Evolutionary conservation across 2,888 invertebrate genomes (phyloP).

Genomic region (Myopa testacea): DNA sequence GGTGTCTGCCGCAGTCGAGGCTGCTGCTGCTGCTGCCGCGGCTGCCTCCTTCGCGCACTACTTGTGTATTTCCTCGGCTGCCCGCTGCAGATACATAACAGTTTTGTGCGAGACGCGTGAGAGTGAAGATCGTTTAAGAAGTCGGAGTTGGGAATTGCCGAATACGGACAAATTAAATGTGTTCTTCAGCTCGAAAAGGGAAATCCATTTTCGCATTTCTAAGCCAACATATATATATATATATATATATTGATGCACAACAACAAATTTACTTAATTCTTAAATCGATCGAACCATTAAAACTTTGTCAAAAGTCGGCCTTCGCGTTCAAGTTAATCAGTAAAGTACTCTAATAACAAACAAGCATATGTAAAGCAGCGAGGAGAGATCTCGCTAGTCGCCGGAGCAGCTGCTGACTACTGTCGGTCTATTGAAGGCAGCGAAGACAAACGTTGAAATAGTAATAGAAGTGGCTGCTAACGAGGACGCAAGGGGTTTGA

Average conservation of each 20-base stretch:
- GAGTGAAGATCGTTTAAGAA: slow-evolving; percentile 61
- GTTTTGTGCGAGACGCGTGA: slow-evolving; percentile 67
- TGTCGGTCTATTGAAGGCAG: not conserved
- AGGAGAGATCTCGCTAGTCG: not conserved
- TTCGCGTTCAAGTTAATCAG: slow-evolving; percentile 4
- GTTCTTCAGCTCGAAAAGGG: no score
- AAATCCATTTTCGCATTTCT: no score
- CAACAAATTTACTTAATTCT: not conserved
- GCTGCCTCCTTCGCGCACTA: not conserved
- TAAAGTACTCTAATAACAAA: not conserved
- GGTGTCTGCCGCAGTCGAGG: not conserved
- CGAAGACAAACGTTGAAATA: not conserved
- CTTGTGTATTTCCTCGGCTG: slow-evolving; percentile 27
- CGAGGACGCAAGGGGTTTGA: not conserved
- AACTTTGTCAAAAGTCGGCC: not conserved
- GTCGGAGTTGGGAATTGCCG: slow-evolving; percentile 1
- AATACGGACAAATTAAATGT: not conserved
- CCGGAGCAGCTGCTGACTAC: not conserved
- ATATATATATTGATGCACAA: no score
- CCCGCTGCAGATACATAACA: slow-evolving; percentile 54
- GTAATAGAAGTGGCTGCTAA: not conserved
- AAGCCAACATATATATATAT: no score
- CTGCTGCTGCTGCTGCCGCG: not conserved
- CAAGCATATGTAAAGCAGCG: not conserved
- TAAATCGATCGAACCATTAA: not conserved